These are phyloP conservation scores for Pan troglodytes DNA, from an alignment of 2,113 vertebrate genomes.

Conservation along the genomic window DNA sequence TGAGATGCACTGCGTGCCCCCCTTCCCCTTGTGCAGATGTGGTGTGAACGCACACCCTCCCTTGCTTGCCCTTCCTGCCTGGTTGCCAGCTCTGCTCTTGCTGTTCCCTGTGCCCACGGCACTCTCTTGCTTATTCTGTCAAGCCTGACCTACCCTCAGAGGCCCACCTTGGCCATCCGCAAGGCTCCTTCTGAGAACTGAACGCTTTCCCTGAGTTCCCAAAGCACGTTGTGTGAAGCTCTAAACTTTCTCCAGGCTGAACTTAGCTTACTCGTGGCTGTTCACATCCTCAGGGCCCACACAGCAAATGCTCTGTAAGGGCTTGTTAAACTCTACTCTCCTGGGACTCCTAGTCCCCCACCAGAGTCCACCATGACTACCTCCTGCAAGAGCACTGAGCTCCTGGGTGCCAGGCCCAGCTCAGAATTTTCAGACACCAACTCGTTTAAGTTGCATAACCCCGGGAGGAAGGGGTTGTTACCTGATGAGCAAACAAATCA, in stretches of 20 bases:
- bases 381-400: neutral
- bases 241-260: neutral
- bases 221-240: neutral
- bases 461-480: neutral
- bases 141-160: neutral
- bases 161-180: neutral
- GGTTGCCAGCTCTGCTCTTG: neutral
- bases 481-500: neutral
- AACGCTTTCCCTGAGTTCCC: neutral
- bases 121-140: neutral
- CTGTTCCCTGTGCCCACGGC: neutral
- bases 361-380: neutral
- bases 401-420: neutral
- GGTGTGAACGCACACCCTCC: neutral
- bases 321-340: neutral
- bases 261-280: neutral
- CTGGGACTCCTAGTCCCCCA: neutral
- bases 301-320: neutral
- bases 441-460: neutral
- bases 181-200: neutral
- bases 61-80: neutral
- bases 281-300: neutral
- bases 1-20: rapidly evolving
- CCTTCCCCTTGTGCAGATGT: too few relatives aligned
- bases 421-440: neutral